Percentiles rank a stretch among this genome's conserved stretches.
Evolutionary conservation across 2,113 vertebrate genomes (phyloP).

Genomic region (Pungitius pungitius): DNA sequence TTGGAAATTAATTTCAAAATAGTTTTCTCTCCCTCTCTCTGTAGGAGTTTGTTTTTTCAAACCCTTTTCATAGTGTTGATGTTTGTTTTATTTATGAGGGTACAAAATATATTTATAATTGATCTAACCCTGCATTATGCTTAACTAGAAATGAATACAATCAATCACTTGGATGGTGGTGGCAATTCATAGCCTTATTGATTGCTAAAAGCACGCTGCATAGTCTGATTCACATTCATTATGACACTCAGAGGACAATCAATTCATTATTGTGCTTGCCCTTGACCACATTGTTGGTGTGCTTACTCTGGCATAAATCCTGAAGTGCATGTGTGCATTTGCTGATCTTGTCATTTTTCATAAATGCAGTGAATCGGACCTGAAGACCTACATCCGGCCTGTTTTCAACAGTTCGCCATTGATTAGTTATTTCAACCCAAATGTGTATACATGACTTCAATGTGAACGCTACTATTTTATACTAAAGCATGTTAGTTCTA

Average conservation of each 20-base stretch:
- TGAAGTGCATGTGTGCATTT: slow-evolving; percentile 28
- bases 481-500: neutral
- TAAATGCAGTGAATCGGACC: neutral
- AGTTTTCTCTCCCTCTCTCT: slow-evolving; percentile 14
- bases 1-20: slow-evolving; percentile 79
- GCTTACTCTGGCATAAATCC: slow-evolving; percentile 65
- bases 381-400: slow-evolving; percentile 10
- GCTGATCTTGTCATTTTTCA: slow-evolving; percentile 51
- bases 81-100: slow-evolving; percentile 40
- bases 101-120: slow-evolving; percentile 53
- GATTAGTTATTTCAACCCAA: neutral
- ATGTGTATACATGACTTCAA: neutral
- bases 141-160: slow-evolving; percentile 68
- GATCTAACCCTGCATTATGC: slow-evolving; percentile 52
- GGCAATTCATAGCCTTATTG: slow-evolving; percentile 67
- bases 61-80: slow-evolving; percentile 3
- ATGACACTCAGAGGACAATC: slow-evolving; percentile 75
- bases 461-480: neutral
- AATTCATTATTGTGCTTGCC: slow-evolving; percentile 71
- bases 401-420: neutral
- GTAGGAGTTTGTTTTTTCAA: neutral
- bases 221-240: slow-evolving; percentile 74
- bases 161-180: slow-evolving; percentile 65
- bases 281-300: slow-evolving; percentile 68
- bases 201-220: slow-evolving; percentile 67